Conservation (phyloP, 1,140 invertebrate genomes). For the Gyrodactylus bullatarudis region DNA sequence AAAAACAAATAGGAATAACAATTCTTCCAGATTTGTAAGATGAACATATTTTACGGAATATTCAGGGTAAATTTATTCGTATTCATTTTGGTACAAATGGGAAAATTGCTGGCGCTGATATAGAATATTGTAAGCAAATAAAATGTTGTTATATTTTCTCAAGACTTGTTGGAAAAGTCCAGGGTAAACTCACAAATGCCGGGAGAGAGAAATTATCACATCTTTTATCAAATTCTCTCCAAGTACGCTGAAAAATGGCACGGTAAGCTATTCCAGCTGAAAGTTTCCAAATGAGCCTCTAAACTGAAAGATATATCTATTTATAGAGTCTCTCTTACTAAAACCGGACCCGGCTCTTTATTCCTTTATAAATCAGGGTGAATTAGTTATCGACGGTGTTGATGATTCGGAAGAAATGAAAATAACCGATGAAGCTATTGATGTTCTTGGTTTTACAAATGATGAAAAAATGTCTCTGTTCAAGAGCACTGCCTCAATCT, state of each 20-base stretch:
- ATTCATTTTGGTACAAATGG: too few relatives aligned
- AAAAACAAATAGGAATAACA: constrained; percentile 29
- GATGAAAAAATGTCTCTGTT: too few relatives aligned
- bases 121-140: too few relatives aligned
- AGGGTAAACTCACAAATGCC: constrained; percentile 96
- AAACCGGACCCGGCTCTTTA: constrained; percentile 48
- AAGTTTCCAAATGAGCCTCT: too few relatives aligned
- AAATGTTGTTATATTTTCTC: background rate
- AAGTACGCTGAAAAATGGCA: constrained; percentile 22
- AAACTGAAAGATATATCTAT: too few relatives aligned
- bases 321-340: too few relatives aligned
- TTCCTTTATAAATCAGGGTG: constrained; percentile 75
- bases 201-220: constrained; percentile 85
- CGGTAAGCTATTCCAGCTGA: constrained; percentile 40
- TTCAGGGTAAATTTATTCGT: constrained; percentile 69
- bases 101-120: constrained; percentile 96
- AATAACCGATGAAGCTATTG: constrained; percentile 92
- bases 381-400: too few relatives aligned
- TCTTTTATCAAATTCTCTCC: constrained; percentile 99
- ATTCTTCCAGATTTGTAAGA: constrained; percentile 27
- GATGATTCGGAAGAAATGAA: too few relatives aligned
- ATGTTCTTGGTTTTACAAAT: constrained; percentile 72
- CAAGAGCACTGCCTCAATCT: constrained; percentile 76
- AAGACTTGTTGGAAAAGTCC: constrained; percentile 95
- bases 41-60: background rate